phyloP scores from a whole-genome alignment of 2,797 vertebrate genomes.

The Smutsia temminckii region DNA sequence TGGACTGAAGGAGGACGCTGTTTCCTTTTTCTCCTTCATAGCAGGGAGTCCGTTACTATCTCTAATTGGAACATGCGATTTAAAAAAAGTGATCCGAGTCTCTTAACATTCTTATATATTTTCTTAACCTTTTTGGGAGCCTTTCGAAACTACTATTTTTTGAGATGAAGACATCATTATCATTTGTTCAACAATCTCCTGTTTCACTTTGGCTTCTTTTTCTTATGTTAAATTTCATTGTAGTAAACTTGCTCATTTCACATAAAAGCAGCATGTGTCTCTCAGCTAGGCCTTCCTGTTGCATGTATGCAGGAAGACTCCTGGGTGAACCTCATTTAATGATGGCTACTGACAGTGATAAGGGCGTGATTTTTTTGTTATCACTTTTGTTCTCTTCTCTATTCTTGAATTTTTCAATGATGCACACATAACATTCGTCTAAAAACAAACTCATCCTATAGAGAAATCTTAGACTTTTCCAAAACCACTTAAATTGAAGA shows the following conservation, averaged over 20 bases:
- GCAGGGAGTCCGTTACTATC: neutral
- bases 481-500: conserved; percentile 3
- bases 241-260: neutral
- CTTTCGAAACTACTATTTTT: neutral
- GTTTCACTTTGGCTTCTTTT: conserved; percentile 12
- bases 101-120: neutral
- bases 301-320: neutral
- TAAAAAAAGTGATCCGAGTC: neutral
- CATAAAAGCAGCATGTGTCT: neutral
- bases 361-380: neutral
- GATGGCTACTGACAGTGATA: neutral
- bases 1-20: neutral
- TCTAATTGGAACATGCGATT: neutral
- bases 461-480: neutral
- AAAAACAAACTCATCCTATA: neutral
- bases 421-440: neutral
- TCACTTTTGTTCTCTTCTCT: neutral
- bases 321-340: neutral
- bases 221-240: neutral
- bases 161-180: neutral
- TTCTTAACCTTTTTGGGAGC: neutral
- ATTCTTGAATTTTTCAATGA: neutral
- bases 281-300: neutral
- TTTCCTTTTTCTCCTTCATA: neutral
- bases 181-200: neutral